These are phyloP conservation scores for Aporophyla nigra DNA, from an alignment of 2,888 invertebrate genomes.

Conservation along the genomic window DNA sequence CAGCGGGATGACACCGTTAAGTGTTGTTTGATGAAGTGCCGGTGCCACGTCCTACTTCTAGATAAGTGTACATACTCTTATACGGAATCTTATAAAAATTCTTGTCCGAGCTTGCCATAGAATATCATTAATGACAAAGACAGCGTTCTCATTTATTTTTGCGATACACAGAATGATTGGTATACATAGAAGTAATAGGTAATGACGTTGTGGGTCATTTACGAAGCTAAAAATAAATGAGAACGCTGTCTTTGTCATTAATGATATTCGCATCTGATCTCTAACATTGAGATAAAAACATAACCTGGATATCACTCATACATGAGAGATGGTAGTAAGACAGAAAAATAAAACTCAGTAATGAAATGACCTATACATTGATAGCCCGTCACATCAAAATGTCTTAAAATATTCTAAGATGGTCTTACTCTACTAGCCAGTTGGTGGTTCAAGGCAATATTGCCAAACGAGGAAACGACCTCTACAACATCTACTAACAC, in stretches of 20 bases:
- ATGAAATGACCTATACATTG: conserved; percentile 31
- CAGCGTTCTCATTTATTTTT: too few species aligned
- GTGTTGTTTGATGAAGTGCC: conserved; percentile 75
- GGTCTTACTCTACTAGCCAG: conserved; percentile 36
- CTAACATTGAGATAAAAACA: conserved; percentile 2
- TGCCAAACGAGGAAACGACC: conserved; percentile 78
- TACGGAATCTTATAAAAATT: conserved; percentile 49
- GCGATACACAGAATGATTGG: too few species aligned
- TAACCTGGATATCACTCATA: neutral
- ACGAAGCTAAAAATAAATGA: conserved; percentile 44
- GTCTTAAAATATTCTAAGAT: conserved; percentile 34
- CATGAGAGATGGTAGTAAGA: conserved; percentile 2
- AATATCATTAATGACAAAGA: too few species aligned
- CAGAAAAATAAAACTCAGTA: conserved; percentile 13
- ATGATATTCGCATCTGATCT: conserved; percentile 9
- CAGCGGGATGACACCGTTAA: conserved; percentile 78
- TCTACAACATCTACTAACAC: conserved; percentile 59
- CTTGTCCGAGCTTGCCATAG: conserved; percentile 6
- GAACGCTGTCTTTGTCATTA: conserved; percentile 16
- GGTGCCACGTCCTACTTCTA: conserved; percentile 41
- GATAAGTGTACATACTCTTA: conserved; percentile 44
- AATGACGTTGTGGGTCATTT: conserved; percentile 19
- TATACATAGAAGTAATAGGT: conserved; percentile 28
- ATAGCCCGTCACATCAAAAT: conserved; percentile 50
- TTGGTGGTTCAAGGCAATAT: conserved; percentile 79